Conservation (phyloP, 2,888 invertebrate species). For the Dasysyrphus tricinctus region DNA sequence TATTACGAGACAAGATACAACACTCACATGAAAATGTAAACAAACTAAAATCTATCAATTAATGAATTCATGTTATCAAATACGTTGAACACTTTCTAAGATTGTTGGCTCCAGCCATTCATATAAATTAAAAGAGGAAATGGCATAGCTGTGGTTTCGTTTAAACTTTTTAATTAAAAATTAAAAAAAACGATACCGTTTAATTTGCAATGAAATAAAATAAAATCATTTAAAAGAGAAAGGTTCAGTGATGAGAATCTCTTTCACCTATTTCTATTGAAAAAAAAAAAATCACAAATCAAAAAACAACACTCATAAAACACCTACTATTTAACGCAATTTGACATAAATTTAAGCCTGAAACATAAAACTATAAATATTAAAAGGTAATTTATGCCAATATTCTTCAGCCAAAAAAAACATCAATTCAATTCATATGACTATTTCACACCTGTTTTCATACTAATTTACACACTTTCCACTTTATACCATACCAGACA, state of each 20-base stretch:
- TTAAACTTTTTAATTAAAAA: too few relatives aligned
- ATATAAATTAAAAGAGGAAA: too few relatives aligned
- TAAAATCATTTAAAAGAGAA: not conserved
- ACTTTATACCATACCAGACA: conserved; percentile 1
- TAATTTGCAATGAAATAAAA: too few relatives aligned
- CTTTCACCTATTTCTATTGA: not conserved
- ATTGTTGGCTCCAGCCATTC: too few relatives aligned
- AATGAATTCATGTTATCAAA: too few relatives aligned
- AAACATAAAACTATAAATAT: conserved; percentile 17
- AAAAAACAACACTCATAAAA: conserved; percentile 7
- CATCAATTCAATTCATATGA: conserved; percentile 6
- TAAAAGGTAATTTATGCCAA: conserved; percentile 2
- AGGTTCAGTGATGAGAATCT: not conserved
- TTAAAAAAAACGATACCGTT: too few relatives aligned
- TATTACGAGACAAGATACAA: too few relatives aligned
- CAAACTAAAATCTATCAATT: too few relatives aligned
- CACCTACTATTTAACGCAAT: not conserved
- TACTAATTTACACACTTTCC: conserved; percentile 36
- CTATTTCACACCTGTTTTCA: conserved; percentile 52
- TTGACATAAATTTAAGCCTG: conserved; percentile 8
- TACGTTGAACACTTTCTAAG: too few relatives aligned
- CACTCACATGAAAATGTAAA: too few relatives aligned
- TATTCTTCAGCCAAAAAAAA: not conserved
- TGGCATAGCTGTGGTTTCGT: too few relatives aligned
- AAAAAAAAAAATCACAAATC: not conserved